Evolutionary conservation across 2,888 invertebrate genomes (phyloP), one percentile per base, ranked within the genome.

Genomic region (Acanthosepion pharaonis): DNA sequence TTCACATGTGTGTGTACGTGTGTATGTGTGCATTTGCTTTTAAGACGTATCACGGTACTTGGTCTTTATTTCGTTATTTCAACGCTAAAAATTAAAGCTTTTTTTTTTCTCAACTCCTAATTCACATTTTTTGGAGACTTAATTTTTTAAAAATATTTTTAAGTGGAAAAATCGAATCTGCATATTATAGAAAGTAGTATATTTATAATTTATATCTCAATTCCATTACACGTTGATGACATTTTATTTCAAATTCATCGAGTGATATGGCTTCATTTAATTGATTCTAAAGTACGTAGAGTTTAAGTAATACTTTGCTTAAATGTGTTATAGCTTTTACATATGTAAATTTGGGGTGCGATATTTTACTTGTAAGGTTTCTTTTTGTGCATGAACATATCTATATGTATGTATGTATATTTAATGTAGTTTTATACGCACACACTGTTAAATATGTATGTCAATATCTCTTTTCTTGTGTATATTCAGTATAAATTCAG

Each of bases 401-500:
- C 15, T 92, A 15, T 92, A 51, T 92, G n/a, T 15, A 92, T 49
- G n/a, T 20, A 92, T 33, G 42, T 51, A 48, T 25, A 51, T 92
- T 25, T 92, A 23, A 92, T 92, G 42, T 92, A 92, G 4, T 15
- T 49, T 33, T 25, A 51, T 92, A 48, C 51, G 9, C 20, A 92
- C 42, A 48, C 51, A 48, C 5, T 15, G 2, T 20, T 92, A 48
- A 51, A 51, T 51, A n/a, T 92, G 33, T 48, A 92, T 92, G 51
- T 6, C 48, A 25, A 92, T 48, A 92, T 92, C 51, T 48, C 8
- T 92, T 48, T 92, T 51, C 28, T 18, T 51, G 51, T 51, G 25
- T 92, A 92, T 92, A 92, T 92, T 33, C 51, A 92, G 59, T 92
- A 92, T 92, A 51, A 33, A 92, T 92, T 5, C 48, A 25, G n/a